Evolutionary conservation across 2,797 vertebrate species (phyloP).

Genomic region (Nothura maculosa): DNA sequence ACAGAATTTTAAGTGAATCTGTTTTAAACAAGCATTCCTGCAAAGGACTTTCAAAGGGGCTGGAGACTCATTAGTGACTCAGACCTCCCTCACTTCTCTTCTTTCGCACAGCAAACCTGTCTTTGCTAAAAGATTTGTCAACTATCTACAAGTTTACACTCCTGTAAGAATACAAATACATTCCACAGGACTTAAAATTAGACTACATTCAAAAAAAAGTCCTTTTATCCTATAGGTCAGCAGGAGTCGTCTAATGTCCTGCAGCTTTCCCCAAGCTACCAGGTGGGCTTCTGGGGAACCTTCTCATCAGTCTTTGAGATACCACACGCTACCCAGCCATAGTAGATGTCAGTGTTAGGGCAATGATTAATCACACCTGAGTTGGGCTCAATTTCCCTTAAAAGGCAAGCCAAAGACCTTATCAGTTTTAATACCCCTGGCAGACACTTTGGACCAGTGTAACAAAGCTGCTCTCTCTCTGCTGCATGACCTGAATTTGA

Average conservation of each 20-base stretch:
- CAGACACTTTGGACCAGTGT: not conserved
- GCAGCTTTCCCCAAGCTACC: not conserved
- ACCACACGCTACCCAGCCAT: not conserved
- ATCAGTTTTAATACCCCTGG: not conserved
- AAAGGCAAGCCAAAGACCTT: constrained; percentile 20
- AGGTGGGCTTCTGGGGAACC: not conserved
- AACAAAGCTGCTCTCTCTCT: not conserved
- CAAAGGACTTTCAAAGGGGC: not conserved
- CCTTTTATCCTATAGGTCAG: not conserved
- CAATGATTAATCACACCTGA: not conserved
- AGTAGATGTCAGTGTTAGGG: not conserved
- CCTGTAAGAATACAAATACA: not conserved
- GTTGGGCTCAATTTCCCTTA: constrained; percentile 1
- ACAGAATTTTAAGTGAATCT: not conserved
- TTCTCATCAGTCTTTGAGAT: not conserved
- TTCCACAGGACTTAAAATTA: not conserved
- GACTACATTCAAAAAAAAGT: not conserved
- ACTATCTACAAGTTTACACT: not conserved
- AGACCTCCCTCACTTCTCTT: not conserved
- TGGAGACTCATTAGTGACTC: not conserved
- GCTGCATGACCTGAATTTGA: not conserved
- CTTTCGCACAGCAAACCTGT: not conserved
- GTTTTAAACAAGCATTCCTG: not conserved
- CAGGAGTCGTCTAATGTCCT: not conserved
- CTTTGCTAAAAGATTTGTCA: not conserved